Base-by-base conservation (phyloP, 1,140 invertebrate species). In the Chymomyza costata region DNA sequence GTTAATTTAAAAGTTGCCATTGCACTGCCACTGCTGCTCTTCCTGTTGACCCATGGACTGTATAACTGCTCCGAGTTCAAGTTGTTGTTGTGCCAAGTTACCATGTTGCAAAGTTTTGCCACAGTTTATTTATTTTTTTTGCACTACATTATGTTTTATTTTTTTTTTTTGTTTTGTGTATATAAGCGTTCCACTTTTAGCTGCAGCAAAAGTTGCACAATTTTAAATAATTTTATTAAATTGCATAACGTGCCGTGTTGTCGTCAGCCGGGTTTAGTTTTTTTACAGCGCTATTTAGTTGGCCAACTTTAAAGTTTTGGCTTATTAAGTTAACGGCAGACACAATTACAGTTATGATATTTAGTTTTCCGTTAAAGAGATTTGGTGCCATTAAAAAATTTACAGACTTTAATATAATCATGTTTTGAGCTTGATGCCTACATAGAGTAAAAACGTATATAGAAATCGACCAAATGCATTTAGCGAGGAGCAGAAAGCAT, bases 171-270 rank as follows among this genome's bases (percentile, higher is more conserved):
- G 25, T 28, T 10, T 28, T 28, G 5, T 28, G 25, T 10, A 28
- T 28, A n/a, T n/a, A n/a, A n/a, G n/a, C n/a, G n/a, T n/a, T n/a
- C n/a, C n/a, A n/a, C n/a, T n/a, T n/a, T n/a, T n/a, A n/a, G 50
- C 32, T 8, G 10, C 39, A 34, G 40, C 44, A 49, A 52, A 76
- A 76, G 66, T 78, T 78, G 41, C 41, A 31, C 63, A 80, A 81
- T 73, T 78, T 78, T 78, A 78, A 78, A 78, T 80, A 78, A 78
- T 80, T 78, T 50, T 65, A 52, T 78, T 73, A 73, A 73, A 80
- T 80, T 78, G 63, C 74, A 73, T 80, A 78, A 80, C 68, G 58
- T 73, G 67, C 49, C 60, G 48, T 62, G 70, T 50, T 53, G 48
- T 47, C 56, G 1, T 16, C 1, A 6, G 8, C 14, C 14, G 2